Evolutionary conservation across 1,140 invertebrate species (phyloP).

Genomic region (Ridgeia piscesae): DNA sequence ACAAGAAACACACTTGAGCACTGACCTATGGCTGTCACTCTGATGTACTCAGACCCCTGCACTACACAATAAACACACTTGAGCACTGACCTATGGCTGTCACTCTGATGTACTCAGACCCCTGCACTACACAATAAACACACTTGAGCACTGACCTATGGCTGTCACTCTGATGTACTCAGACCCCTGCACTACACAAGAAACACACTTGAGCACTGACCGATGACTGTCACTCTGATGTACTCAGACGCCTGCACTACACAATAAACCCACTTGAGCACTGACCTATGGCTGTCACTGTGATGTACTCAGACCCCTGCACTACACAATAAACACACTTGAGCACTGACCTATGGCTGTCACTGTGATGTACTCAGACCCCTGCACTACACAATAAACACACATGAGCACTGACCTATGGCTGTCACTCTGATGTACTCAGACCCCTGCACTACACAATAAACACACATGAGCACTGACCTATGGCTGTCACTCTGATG

Average conservation of each 20-base stretch:
- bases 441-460: too few relatives aligned
- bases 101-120: constrained; percentile 17
- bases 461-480: neutral
- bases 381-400: too few relatives aligned
- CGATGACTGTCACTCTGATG: too few relatives aligned
- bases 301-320: constrained; percentile 12
- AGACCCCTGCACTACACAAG: constrained; percentile 18
- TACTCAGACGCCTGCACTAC: too few relatives aligned
- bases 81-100: constrained; percentile 22
- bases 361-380: constrained; percentile 16
- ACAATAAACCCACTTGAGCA: neutral
- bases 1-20: neutral
- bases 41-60: constrained; percentile 12
- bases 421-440: too few relatives aligned
- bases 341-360: constrained; percentile 22
- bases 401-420: too few relatives aligned
- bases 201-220: too few relatives aligned
- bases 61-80: constrained; percentile 11
- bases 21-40: constrained; percentile 23
- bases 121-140: constrained; percentile 9
- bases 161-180: constrained; percentile 17
- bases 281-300: constrained; percentile 22
- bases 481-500: constrained; percentile 23
- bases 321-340: constrained; percentile 11
- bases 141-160: constrained; percentile 15